phyloP scores from a whole-genome alignment of 2,888 invertebrate species.

The Sturmia bella region DNA sequence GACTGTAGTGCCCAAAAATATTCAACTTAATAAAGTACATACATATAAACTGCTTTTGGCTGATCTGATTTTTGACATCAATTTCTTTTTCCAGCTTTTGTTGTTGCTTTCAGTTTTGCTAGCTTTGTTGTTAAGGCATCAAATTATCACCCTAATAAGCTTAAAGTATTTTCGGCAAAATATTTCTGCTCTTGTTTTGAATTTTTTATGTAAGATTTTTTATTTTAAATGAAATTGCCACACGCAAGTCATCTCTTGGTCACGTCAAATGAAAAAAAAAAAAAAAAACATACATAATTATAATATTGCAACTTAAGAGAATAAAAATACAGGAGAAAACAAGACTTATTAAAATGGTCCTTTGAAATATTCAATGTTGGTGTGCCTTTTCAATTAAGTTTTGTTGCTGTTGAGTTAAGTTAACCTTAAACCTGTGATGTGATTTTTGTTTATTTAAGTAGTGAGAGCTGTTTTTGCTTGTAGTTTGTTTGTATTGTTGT shows the following conservation, averaged over 20 bases:
- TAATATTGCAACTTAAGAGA: conserved; percentile 10
- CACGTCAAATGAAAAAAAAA: conserved; percentile 72
- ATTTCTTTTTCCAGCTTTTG: conserved; percentile 45
- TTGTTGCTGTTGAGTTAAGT: conserved; percentile 64
- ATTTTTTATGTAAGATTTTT: conserved; percentile 38
- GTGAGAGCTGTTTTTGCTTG: conserved; percentile 50
- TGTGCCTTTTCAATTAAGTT: conserved; percentile 25
- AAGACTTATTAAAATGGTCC: conserved; percentile 24
- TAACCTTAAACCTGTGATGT: conserved; percentile 65
- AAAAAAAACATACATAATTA: background rate
- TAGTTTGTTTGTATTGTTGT: too few relatives aligned
- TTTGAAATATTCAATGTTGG: conserved; percentile 18
- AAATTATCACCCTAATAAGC: conserved; percentile 68
- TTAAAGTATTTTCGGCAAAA: conserved; percentile 45
- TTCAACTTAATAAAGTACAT: conserved; percentile 38
- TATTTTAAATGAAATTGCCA: conserved; percentile 81
- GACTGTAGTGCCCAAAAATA: conserved; percentile 22
- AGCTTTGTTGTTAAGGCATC: conserved; percentile 65
- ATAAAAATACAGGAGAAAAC: conserved; percentile 7
- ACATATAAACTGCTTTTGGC: conserved; percentile 43
- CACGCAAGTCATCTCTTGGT: conserved; percentile 82
- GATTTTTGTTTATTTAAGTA: conserved; percentile 66
- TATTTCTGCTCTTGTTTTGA: conserved; percentile 23
- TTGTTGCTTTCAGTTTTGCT: too few relatives aligned
- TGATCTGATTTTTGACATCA: conserved; percentile 68